Evolutionary conservation across 92 coral and sea anemone genomes (phyloP), one percentile per base, ranked within the genome.

Genomic region (Palythoa caribaeorum): DNA sequence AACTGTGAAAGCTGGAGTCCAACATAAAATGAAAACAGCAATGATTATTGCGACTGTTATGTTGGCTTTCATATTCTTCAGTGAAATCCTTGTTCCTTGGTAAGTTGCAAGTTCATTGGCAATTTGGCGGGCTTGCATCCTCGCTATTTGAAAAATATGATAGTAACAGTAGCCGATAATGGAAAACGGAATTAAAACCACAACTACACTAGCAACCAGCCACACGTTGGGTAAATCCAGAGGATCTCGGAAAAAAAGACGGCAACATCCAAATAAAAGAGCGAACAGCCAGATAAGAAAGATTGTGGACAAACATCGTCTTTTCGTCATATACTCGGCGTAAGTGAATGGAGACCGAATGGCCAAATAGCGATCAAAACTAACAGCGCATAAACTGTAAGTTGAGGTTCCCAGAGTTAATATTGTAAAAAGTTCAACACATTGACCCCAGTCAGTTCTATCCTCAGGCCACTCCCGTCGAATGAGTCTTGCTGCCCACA

Each of bases 341-440:
- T 81, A 81, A 17, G 13, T 48, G 36, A 81, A 81, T 13, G 86
- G 86, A 14, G 47, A 81, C 11, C 60, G 62, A 11, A 81, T 81
- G 20, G 86, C 86, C 40, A 81, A 50, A 57, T 63, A 81, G 86
- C 86, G 86, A n/a, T 81, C 86, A 65, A 81, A 51, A 51, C 86
- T 81, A 16, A 81, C 86, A 4, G 86, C 86, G 20, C 86, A 65
- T 12, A 81, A 53, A 69, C 75, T 81, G 86, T 81, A 81, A 1
- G 86, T 81, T 5, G 86, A 81, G 20, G 86, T 28, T 20, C 86
- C 86, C 14, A 81, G 86, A 5, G 86, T 65, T 10, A 81, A 44
- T 14, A 81, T 81, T 44, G 86, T 81, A 37, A 81, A 81, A 2
- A 81, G 86, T 20, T 81, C 86, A 7, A 81, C 86, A 66, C 76